phyloP scores from a whole-genome alignment of 92 coral and sea anemone species.

The Nematostella vectensis region DNA sequence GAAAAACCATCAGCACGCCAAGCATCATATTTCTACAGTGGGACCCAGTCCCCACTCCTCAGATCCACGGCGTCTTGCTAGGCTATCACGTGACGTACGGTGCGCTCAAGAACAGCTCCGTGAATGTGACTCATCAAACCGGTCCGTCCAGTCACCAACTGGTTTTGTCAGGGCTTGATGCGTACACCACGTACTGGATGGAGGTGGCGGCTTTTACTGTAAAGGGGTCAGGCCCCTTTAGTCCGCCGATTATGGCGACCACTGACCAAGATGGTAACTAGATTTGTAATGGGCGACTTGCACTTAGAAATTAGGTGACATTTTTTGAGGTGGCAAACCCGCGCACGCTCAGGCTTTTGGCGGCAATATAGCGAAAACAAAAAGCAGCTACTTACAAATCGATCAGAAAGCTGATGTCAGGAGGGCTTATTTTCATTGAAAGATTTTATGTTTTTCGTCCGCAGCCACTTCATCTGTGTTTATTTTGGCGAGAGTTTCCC shows the following conservation, averaged over 20 bases:
- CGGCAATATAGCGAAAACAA: too few species aligned
- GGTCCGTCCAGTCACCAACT: neutral
- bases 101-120: neutral
- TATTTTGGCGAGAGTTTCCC: too few species aligned
- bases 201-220: neutral
- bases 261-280: too few species aligned
- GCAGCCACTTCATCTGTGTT: too few species aligned
- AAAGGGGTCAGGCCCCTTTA: neutral
- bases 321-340: too few species aligned
- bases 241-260: neutral
- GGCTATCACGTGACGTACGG: neutral
- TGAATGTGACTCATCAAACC: neutral
- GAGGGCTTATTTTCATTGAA: too few species aligned
- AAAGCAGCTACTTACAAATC: too few species aligned
- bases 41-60: neutral
- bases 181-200: neutral
- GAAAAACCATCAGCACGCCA: neutral
- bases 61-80: neutral
- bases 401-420: too few species aligned
- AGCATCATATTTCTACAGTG: conserved; percentile 6
- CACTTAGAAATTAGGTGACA: too few species aligned
- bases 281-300: too few species aligned
- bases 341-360: too few species aligned
- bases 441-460: too few species aligned
- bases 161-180: neutral